A percentile compares a stretch with the other conserved stretches of the same genome.
Evolutionary conservation across 2,797 vertebrate genomes (phyloP).

Genomic region (Galago senegalensis): DNA sequence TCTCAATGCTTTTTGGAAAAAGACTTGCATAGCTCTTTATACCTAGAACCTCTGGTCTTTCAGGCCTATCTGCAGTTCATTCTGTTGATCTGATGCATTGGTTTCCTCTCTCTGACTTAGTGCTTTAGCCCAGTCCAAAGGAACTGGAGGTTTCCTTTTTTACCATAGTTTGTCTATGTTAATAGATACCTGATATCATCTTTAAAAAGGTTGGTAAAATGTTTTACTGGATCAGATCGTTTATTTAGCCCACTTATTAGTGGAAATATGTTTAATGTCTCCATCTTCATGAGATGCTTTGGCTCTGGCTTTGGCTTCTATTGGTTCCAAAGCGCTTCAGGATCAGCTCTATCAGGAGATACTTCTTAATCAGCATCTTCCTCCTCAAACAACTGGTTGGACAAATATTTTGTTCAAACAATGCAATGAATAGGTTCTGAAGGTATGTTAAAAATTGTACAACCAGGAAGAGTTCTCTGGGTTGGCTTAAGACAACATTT

Average conservation of each 20-base stretch:
- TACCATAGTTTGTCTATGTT: constrained; percentile 99
- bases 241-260: constrained; percentile 97
- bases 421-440: constrained; percentile 99
- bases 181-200: constrained; percentile 98
- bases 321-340: constrained; percentile 97
- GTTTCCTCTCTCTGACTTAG: constrained; percentile 90
- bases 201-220: constrained; percentile 99
- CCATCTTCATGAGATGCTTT: constrained; percentile 96
- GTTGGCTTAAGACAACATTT: constrained; percentile 98
- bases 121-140: constrained; percentile 95
- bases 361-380: constrained; percentile 99
- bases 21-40: constrained; percentile 94
- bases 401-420: constrained; percentile 99
- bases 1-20: constrained; percentile 95
- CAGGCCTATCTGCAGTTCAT: constrained; percentile 91
- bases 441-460: constrained; percentile 98
- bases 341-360: constrained; percentile 97
- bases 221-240: constrained; percentile 96
- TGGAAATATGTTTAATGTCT: constrained; percentile 96
- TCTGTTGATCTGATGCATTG: constrained; percentile 89
- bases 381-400: constrained; percentile 98
- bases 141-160: constrained; percentile 97
- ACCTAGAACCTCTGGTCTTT: constrained; percentile 97
- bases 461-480: constrained; percentile 99
- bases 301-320: constrained; percentile 94